Percentiles rank a stretch among this genome's conserved stretches.
These are phyloP conservation scores for Calameuta idolon DNA, from an alignment of 2,888 invertebrate species.

Conservation along the genomic window DNA sequence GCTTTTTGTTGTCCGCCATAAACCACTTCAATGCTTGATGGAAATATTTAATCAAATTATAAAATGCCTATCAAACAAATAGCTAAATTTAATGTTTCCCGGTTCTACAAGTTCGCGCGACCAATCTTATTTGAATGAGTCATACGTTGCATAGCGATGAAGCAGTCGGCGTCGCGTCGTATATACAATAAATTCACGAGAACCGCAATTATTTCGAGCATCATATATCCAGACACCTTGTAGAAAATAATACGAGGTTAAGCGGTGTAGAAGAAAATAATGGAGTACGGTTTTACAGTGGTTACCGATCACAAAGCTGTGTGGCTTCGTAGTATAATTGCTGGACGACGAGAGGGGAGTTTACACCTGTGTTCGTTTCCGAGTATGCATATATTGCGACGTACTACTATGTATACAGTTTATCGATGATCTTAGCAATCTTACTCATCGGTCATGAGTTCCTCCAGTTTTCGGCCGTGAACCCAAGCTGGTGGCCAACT, in stretches of 20 bases:
- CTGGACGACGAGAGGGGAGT: neutral
- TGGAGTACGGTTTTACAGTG: neutral
- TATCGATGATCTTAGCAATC: neutral
- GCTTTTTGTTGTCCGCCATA: neutral
- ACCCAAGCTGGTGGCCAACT: neutral
- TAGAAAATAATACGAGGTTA: neutral
- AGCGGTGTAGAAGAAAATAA: neutral
- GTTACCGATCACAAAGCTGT: neutral
- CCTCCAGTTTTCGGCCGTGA: neutral
- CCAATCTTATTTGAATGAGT: neutral
- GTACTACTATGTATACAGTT: neutral
- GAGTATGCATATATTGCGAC: neutral
- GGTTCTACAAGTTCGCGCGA: neutral
- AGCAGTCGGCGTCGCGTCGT: neutral
- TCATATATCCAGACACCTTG: neutral
- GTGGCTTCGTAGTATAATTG: neutral
- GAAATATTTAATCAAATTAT: neutral
- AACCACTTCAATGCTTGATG: neutral
- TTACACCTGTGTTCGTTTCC: neutral
- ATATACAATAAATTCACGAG: neutral
- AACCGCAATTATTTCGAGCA: neutral
- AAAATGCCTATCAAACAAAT: neutral
- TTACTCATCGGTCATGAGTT: neutral
- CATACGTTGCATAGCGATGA: neutral
- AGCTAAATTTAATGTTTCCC: neutral